Conservation (phyloP, 2,888 invertebrate species). For the Pediacus dermestoides region DNA sequence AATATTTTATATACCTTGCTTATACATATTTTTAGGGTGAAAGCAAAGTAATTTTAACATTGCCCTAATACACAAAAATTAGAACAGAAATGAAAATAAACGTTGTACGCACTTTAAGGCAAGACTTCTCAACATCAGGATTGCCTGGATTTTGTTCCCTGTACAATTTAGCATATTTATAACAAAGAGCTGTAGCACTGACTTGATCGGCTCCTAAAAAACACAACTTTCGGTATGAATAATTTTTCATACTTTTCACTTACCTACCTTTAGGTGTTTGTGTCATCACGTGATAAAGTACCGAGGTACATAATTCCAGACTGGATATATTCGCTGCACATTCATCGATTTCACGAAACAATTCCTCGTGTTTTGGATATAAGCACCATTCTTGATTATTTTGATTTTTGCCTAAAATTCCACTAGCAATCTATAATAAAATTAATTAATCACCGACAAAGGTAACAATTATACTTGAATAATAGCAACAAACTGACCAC, state of each 20-base stretch:
- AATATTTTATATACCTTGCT: too few relatives aligned
- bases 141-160: conserved; percentile 26
- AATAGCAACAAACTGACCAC: too few relatives aligned
- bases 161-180: conserved; percentile 48
- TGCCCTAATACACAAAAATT: too few relatives aligned
- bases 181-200: conserved; percentile 51
- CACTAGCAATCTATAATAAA: conserved; percentile 24
- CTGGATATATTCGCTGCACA: conserved; percentile 45
- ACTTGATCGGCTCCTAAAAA: conserved; percentile 52
- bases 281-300: conserved; percentile 39
- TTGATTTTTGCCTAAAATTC: conserved; percentile 20
- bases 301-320: conserved; percentile 44
- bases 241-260: too few relatives aligned
- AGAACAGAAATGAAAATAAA: too few relatives aligned
- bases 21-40: too few relatives aligned
- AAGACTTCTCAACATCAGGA: conserved; percentile 31
- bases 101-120: conserved; percentile 30
- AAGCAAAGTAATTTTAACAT: too few relatives aligned
- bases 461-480: not conserved
- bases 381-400: conserved; percentile 37
- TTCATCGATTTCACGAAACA: conserved; percentile 45
- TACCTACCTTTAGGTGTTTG: conserved; percentile 40
- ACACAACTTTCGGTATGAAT: too few relatives aligned
- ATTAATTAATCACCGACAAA: conserved; percentile 3
- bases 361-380: conserved; percentile 38